Conservation (phyloP, 1,140 invertebrate species). For the Babylonia areolata region DNA sequence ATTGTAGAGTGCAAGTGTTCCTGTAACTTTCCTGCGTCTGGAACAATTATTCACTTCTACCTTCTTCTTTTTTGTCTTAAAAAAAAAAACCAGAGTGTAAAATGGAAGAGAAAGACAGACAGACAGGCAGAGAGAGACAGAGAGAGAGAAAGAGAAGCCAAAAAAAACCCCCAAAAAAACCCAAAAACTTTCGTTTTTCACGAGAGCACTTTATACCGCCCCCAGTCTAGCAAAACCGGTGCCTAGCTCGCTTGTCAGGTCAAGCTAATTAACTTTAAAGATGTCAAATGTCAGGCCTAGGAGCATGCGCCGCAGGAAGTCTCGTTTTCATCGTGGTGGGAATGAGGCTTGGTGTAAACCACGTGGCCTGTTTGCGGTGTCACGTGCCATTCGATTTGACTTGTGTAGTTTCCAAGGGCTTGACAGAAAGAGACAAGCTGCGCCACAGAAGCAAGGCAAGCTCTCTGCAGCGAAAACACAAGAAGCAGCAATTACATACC, state of each 20-base stretch:
- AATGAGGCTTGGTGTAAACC: constrained; percentile 27
- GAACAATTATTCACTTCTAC: no score
- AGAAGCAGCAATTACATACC: neutral
- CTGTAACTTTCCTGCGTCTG: no score
- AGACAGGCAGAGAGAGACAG: neutral
- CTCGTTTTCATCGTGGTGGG: constrained; percentile 20
- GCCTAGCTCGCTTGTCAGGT: neutral
- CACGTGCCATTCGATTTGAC: constrained; percentile 18
- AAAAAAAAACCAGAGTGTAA: no score
- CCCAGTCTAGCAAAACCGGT: neutral
- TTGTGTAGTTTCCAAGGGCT: neutral
- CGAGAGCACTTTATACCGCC: neutral
- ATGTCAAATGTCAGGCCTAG: constrained; percentile 6
- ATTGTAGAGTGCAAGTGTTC: no score
- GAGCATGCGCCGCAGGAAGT: constrained; percentile 17
- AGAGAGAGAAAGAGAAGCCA: neutral
- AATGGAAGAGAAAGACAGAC: neutral
- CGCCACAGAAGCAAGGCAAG: neutral
- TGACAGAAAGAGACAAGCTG: neutral
- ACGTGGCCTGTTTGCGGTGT: constrained; percentile 10
- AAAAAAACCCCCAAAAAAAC: neutral
- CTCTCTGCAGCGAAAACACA: neutral
- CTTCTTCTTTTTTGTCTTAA: no score
- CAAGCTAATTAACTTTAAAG: constrained; percentile 7
- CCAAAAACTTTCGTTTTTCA: neutral